A percentile compares a stretch with the other conserved stretches of the same genome.
Conservation (phyloP, 2,113 vertebrate genomes). For the Baryphthengus martii region DNA sequence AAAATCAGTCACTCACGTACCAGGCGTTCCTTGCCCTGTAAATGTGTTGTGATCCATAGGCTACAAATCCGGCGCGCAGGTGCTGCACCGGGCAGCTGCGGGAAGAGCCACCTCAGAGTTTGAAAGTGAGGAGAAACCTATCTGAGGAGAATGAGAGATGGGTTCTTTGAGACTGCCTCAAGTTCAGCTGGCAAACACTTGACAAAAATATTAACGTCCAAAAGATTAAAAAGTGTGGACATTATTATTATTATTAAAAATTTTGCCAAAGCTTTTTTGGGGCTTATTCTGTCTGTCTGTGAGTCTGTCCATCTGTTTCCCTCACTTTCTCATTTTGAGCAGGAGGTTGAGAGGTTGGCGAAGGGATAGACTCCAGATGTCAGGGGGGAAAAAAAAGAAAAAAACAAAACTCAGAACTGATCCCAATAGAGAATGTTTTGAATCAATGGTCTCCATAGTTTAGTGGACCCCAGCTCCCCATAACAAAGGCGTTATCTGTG, state of each 20-base stretch:
- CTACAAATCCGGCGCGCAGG: neutral
- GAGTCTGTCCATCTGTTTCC: neutral
- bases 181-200: slow-evolving; percentile 44
- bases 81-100: neutral
- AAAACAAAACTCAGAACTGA: neutral
- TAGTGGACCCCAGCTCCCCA: neutral
- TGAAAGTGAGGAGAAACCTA: neutral
- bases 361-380: slow-evolving; percentile 81
- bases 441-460: slow-evolving; percentile 71
- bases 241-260: neutral
- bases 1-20: neutral
- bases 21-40: neutral
- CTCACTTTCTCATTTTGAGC: slow-evolving; percentile 1
- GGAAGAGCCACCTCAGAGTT: neutral
- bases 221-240: slow-evolving; percentile 42
- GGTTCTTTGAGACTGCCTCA: neutral
- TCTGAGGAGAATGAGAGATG: neutral
- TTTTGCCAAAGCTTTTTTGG: neutral
- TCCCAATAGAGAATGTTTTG: slow-evolving; percentile 45
- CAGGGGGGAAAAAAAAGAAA: neutral
- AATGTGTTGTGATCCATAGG: neutral
- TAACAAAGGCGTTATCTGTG: slow-evolving; percentile 67
- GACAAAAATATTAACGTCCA: slow-evolving; percentile 61
- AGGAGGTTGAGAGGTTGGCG: neutral
- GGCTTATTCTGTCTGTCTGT: neutral